These are phyloP conservation scores for Palythoa heliodiscus DNA, from an alignment of 92 coral and sea anemone species.

Conservation along the genomic window DNA sequence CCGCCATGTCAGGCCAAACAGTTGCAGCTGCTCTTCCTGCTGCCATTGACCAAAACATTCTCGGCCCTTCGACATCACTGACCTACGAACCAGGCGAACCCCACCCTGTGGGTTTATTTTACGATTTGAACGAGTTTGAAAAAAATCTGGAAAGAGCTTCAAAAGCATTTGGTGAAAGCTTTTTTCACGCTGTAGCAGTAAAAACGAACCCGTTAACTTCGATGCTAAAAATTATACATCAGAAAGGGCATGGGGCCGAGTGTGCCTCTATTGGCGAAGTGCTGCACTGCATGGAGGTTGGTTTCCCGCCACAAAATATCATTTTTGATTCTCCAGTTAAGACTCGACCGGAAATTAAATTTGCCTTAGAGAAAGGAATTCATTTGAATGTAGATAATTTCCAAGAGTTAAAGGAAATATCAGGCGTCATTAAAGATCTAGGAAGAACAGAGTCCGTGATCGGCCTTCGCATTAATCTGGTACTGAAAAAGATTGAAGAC, in stretches of 20 bases:
- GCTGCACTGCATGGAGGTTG: slow-evolving; percentile 73
- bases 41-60: slow-evolving; percentile 63
- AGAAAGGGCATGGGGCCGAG: slow-evolving; percentile 84
- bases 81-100: slow-evolving; percentile 59
- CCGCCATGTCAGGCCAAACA: slow-evolving; percentile 77
- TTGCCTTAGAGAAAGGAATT: slow-evolving; percentile 78
- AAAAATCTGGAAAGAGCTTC: slow-evolving; percentile 69
- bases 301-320: slow-evolving; percentile 80
- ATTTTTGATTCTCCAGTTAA: slow-evolving; percentile 90
- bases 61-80: slow-evolving; percentile 71
- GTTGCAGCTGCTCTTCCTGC: slow-evolving; percentile 63
- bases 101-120: slow-evolving; percentile 82
- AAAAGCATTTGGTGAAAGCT: slow-evolving; percentile 81
- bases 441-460: slow-evolving; percentile 62
- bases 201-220: slow-evolving; percentile 85
- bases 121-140: slow-evolving; percentile 88
- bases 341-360: slow-evolving; percentile 81
- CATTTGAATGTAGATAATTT: slow-evolving; percentile 85
- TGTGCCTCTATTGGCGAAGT: slow-evolving; percentile 97
- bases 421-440: slow-evolving; percentile 61
- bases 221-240: slow-evolving; percentile 58
- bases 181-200: slow-evolving; percentile 78
- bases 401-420: slow-evolving; percentile 75
- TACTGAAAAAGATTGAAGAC: slow-evolving; percentile 75
- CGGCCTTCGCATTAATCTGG: slow-evolving; percentile 86